phyloP scores from a whole-genome alignment of 2,888 invertebrate species.

The Sympetrum striolatum region DNA sequence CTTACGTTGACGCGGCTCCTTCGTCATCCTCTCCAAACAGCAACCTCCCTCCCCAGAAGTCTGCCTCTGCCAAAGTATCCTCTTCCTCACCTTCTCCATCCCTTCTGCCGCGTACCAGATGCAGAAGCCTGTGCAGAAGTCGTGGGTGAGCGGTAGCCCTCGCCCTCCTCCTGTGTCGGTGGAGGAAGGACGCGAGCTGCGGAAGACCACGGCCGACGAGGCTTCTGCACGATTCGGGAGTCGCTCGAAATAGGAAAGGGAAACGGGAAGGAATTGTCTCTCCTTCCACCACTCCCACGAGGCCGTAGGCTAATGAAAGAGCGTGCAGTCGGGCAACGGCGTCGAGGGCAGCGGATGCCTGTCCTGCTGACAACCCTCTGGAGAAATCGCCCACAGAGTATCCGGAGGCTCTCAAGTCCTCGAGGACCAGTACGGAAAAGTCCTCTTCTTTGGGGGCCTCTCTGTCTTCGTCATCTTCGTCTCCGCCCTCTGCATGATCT shows the following conservation, averaged over 20 bases:
- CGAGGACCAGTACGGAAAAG: conserved; percentile 75
- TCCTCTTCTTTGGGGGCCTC: conserved; percentile 53
- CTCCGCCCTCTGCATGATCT: not conserved
- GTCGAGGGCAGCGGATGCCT: conserved; percentile 73
- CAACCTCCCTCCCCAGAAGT: conserved; percentile 32
- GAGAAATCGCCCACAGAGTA: conserved; percentile 73
- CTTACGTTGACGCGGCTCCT: not conserved
- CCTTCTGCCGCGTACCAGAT: conserved; percentile 12
- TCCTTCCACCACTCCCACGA: not conserved
- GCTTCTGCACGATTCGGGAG: conserved; percentile 81
- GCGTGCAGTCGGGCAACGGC: conserved; percentile 78
- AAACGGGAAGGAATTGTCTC: conserved; percentile 63
- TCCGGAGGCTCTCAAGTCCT: conserved; percentile 71
- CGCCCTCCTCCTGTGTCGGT: conserved; percentile 65
- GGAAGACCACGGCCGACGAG: conserved; percentile 79
- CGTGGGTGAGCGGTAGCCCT: conserved; percentile 47
- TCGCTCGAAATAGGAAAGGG: conserved; percentile 77
- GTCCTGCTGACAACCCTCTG: conserved; percentile 69
- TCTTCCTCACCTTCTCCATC: conserved; percentile 19
- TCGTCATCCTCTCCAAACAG: conserved; percentile 10
- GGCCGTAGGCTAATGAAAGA: conserved; percentile 63
- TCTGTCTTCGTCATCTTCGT: conserved; percentile 5
- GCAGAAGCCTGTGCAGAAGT: conserved; percentile 51
- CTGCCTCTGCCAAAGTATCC: conserved; percentile 15
- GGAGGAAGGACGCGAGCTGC: conserved; percentile 75